Evolutionary conservation across 2,797 vertebrate species (phyloP).

Genomic region (Hafferia zeledoni): DNA sequence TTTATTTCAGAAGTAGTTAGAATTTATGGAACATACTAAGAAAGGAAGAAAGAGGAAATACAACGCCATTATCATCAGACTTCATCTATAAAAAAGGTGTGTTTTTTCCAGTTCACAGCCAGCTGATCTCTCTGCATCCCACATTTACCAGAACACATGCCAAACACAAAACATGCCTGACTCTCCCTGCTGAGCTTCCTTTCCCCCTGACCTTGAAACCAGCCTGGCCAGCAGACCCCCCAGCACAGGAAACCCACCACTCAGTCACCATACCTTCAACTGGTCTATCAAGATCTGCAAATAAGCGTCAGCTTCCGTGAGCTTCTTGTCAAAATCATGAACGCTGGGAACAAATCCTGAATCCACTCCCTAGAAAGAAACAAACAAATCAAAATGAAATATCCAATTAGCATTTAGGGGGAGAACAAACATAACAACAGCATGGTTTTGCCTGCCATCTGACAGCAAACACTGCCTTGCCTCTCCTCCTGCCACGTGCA

Average conservation of each 20-base stretch:
- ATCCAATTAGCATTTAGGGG: neutral
- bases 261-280: constrained; percentile 85
- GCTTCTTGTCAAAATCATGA: constrained; percentile 99
- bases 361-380: constrained; percentile 89
- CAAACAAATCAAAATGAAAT: neutral
- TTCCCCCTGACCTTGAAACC: neutral
- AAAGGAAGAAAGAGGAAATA: neutral
- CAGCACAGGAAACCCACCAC: neutral
- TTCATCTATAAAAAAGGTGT: neutral
- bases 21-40: neutral
- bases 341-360: constrained; percentile 94
- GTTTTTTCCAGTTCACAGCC: neutral
- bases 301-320: constrained; percentile 97
- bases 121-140: neutral
- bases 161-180: neutral
- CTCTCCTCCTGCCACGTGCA: neutral
- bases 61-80: neutral
- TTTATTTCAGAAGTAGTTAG: neutral
- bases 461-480: neutral
- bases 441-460: neutral
- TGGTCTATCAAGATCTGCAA: constrained; percentile 98
- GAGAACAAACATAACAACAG: neutral
- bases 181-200: neutral
- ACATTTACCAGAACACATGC: neutral
- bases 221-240: neutral